Base-by-base conservation (phyloP, 2,113 vertebrate species). In the Chitala chitala region DNA sequence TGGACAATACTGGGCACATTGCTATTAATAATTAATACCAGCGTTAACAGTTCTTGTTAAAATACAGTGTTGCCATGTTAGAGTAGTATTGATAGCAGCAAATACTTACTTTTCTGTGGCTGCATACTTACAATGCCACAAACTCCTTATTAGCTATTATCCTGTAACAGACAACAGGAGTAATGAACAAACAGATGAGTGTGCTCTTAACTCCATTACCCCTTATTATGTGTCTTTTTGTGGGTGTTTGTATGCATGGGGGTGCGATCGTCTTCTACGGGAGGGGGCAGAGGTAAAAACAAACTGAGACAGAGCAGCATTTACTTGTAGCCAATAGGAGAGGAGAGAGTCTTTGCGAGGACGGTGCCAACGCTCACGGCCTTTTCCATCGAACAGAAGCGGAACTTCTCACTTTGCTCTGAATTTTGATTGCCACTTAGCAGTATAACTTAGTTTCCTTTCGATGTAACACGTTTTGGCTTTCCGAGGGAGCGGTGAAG, bases 351-450 rank as follows among this genome's bases (percentile, higher is more conserved):
- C n/a, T n/a, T n/a, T n/a, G n/a, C n/a, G n/a, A n/a, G n/a, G n/a
- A n/a, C n/a, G n/a, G n/a, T n/a, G n/a, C n/a, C n/a, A 38, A 22
- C 36, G 61, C 29, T 36, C 20, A 36, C 9, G 36, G 26, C 36
- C 58, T 65, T 20, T 38, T 26, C 61, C 15, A 7, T 42, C 15
- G 4, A n/a, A 36, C 9, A 36, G 20, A 7, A 22, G 61, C 61
- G 7, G 33, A 29, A 40, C 12, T 31, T 5, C 20, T 42, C 8
- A n/a, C 59, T 64, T 5, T 42, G 10, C 61, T 65, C 61, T 40
- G 61, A 42, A 65, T 65, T 65, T 66, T 42, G 63, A 42, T 44
- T 22, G 63, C 63, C 36, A 20, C 20, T 66, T 38, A 66, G 38
- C 33, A 66, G 38, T n/a, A 42, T 20, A 24, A 66, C 33, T 7